These are phyloP conservation scores for Oncorhynchus nerka DNA, from an alignment of 2,113 vertebrate species.

Conservation along the genomic window DNA sequence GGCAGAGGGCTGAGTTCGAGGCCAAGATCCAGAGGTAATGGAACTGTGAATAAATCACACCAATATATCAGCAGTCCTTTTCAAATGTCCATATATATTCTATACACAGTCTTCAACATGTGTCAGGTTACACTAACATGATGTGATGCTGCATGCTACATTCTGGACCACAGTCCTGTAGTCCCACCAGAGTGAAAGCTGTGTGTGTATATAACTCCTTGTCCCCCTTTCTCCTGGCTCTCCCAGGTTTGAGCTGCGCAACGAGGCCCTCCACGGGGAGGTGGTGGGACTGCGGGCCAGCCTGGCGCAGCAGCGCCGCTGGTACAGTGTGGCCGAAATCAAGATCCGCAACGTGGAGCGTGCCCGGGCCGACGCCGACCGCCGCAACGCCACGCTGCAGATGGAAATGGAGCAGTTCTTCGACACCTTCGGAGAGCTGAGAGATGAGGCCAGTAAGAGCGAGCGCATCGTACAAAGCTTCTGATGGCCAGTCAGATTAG, in stretches of 20 bases:
- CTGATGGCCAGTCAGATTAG: constrained; percentile 4
- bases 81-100: too few species aligned
- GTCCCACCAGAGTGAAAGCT: too few species aligned
- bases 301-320: constrained; percentile 74
- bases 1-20: constrained; percentile 72
- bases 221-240: not conserved
- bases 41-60: not conserved
- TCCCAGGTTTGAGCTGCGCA: constrained; percentile 76
- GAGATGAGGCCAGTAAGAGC: constrained; percentile 46
- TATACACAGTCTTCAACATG: too few species aligned
- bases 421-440: constrained; percentile 69
- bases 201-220: not conserved
- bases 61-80: too few species aligned
- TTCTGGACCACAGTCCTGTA: too few species aligned
- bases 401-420: constrained; percentile 80
- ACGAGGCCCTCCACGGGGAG: constrained; percentile 69
- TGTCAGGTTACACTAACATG: too few species aligned
- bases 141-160: too few species aligned
- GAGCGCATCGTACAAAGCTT: constrained; percentile 48
- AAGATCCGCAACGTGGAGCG: constrained; percentile 74
- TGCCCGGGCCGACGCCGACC: constrained; percentile 74
- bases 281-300: constrained; percentile 59
- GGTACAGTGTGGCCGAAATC: constrained; percentile 68
- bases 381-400: constrained; percentile 71
- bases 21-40: constrained; percentile 73